Conservation (phyloP, 2,113 vertebrate species). For the Ctenodactylus gundi region DNA sequence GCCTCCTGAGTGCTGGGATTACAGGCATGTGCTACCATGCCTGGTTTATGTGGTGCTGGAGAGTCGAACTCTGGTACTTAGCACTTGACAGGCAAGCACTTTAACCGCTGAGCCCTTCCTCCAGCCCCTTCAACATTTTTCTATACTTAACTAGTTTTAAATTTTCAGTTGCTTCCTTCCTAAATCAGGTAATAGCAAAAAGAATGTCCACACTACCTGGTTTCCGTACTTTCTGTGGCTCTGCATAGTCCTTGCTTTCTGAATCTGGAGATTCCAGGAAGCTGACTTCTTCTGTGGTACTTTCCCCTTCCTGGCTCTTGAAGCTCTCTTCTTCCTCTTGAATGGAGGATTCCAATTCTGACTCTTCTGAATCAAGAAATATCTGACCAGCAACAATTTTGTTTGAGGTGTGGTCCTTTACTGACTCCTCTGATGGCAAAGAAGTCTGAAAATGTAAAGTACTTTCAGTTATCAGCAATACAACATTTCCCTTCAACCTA, state of each 20-base stretch:
- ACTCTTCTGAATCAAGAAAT: constrained; percentile 84
- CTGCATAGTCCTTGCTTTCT: constrained; percentile 83
- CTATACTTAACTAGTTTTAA: background rate
- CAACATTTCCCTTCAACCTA: background rate
- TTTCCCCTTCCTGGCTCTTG: constrained; percentile 73
- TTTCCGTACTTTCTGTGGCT: constrained; percentile 77
- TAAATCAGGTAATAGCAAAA: constrained; percentile 3
- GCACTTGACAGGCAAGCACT: no score
- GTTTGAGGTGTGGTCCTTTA: constrained; percentile 86
- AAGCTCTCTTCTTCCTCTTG: constrained; percentile 77
- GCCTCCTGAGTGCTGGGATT: no score
- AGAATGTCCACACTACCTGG: constrained; percentile 79
- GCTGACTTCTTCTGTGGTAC: constrained; percentile 76
- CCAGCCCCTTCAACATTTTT: background rate
- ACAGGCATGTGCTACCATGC: no score
- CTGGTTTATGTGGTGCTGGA: no score
- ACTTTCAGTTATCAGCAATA: background rate
- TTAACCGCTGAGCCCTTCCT: no score
- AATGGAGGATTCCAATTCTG: constrained; percentile 71
- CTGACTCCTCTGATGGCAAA: constrained; percentile 85
- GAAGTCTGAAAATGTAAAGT: constrained; percentile 74
- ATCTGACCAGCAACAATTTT: constrained; percentile 86
- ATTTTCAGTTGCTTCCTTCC: constrained; percentile 12
- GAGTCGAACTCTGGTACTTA: no score
- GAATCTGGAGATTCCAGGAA: constrained; percentile 80